phyloP scores from a whole-genome alignment of 1,140 invertebrate species.

The Calliphora vicina region DNA sequence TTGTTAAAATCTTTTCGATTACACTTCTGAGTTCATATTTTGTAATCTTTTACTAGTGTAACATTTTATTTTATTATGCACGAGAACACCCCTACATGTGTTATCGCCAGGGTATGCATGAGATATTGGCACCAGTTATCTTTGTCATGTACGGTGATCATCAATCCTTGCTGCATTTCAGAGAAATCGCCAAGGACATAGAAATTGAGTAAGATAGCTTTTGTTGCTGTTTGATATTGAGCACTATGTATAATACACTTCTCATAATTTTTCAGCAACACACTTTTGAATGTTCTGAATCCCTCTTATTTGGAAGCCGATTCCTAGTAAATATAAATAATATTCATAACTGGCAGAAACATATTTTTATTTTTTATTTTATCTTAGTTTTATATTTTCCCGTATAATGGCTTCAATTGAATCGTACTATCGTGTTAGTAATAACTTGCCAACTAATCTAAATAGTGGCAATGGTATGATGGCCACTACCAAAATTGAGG shows the following conservation, averaged over 20 bases:
- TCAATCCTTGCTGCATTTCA: conserved; percentile 68
- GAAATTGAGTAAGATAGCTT: conserved; percentile 47
- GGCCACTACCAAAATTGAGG: conserved; percentile 37
- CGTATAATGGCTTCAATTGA: conserved; percentile 77
- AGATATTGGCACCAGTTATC: conserved; percentile 78
- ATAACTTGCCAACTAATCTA: conserved; percentile 64
- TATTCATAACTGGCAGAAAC: background rate
- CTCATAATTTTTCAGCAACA: conserved; percentile 61
- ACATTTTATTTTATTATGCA: conserved; percentile 73
- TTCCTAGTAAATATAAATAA: conserved; percentile 70
- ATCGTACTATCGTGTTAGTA: conserved; percentile 73
- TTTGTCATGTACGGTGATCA: conserved; percentile 79
- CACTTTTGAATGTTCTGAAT: conserved; percentile 69
- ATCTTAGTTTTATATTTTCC: conserved; percentile 74
- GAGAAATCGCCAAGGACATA: conserved; percentile 51
- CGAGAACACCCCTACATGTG: conserved; percentile 75
- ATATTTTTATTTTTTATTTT: conserved; percentile 37
- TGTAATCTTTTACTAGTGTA: conserved; percentile 41
- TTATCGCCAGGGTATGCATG: conserved; percentile 87
- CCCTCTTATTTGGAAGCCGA: conserved; percentile 76
- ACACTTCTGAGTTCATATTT: background rate
- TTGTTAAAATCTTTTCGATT: background rate
- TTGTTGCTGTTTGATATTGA: background rate
- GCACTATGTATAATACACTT: background rate
- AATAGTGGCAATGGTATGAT: background rate